Evolutionary conservation across 2,113 vertebrate genomes (phyloP), one percentile per base, ranked within the genome.

Genomic region (Lutjanus erythropterus): DNA sequence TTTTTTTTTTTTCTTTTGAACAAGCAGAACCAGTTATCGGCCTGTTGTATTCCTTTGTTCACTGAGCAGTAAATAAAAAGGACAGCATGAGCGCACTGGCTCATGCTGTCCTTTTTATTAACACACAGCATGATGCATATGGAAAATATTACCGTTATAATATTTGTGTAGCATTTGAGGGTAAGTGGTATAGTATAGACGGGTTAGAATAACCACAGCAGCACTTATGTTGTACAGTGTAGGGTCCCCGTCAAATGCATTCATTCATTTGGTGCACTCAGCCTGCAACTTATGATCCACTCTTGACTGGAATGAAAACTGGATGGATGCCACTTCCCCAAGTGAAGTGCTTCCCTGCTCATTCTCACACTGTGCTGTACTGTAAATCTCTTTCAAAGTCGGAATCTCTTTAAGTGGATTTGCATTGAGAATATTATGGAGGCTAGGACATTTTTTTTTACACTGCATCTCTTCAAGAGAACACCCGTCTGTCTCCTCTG

Each of bases 301-400:
- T 80, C 67, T 29, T 52, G 9, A 19, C 39, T 18, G n/a, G 65
- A 75, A 61, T 53, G 52, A 65, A 61, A 80, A 23, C 55, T 71
- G 86, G 73, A 79, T 5, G 31, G 46, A 39, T 70, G 72, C 71
- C 80, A 87, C 58, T 66, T 83, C 71, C 71, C 41, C 62, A 71
- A 83, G 53, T 7, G 7, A 78, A 71, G 73, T 47, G 68, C 10
- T 67, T 67, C 66, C 56, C 74, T 86, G 71, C 46, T 81, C 47
- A 75, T 52, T 74, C 21, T 80, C 80, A 82, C 33, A 71, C 47
- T 69, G 29, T 55, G 25, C 58, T 46, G n/a, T 59, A 65, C 23
- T 71, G 58, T 59, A 77, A 87, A 86, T 83, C 68, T 64, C 62
- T 84, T 70, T 47, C 29, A 71, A 49, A 79, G 35, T 65, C 33